These are phyloP conservation scores for Nomada hirtipes DNA, from an alignment of 2,888 invertebrate genomes.

Conservation along the genomic window DNA sequence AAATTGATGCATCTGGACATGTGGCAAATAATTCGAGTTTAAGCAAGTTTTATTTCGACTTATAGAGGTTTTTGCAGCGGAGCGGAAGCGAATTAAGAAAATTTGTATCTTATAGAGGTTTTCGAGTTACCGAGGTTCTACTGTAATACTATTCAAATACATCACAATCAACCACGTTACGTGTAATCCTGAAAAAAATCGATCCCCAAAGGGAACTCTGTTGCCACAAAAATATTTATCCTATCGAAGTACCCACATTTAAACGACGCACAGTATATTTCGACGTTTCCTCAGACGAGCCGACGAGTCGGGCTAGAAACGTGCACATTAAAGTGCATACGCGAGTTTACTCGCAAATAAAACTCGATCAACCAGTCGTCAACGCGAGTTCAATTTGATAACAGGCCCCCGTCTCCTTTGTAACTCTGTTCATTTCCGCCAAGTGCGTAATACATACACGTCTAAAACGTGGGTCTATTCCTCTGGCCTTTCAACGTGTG, in stretches of 20 bases:
- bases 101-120: too few relatives aligned
- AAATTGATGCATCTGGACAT: too few relatives aligned
- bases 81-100: too few relatives aligned
- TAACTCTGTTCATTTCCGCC: not conserved
- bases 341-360: not conserved
- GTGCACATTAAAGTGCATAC: not conserved
- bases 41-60: too few relatives aligned
- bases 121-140: too few relatives aligned
- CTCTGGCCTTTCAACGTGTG: constrained; percentile 38
- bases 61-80: too few relatives aligned
- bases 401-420: not conserved
- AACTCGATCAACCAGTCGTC: constrained; percentile 2
- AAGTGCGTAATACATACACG: constrained; percentile 18
- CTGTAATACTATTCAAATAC: too few relatives aligned
- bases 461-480: constrained; percentile 18
- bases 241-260: not conserved
- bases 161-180: not conserved
- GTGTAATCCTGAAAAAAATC: not conserved
- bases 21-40: too few relatives aligned
- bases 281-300: not conserved
- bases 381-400: not conserved
- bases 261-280: not conserved
- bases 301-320: not conserved
- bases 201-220: not conserved
- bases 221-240: not conserved